Base-by-base conservation (phyloP, 1,140 invertebrate genomes). In the Hylaeus anthracinus region DNA sequence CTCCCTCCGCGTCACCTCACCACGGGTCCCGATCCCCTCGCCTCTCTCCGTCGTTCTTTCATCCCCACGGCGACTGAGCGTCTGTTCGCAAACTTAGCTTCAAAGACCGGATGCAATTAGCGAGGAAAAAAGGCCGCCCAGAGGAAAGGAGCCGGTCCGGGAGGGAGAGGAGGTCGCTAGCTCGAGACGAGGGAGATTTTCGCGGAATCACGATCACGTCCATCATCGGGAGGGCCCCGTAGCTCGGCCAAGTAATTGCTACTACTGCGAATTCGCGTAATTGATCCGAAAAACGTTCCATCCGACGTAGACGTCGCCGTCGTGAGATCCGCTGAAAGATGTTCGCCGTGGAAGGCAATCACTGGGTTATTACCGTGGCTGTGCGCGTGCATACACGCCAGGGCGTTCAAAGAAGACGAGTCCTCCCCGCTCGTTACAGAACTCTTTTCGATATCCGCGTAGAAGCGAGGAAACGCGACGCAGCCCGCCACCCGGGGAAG, bases 91-190 rank as follows among this genome's bases (percentile, higher is more conserved):
- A 86, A 86, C 72, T 83, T 86, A 72, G 60, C 81, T 86, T 86
- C 75, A 83, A 86, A 86, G 72, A 80, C 70, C 69, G 67, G 72
- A 83, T 86, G 85, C 81, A 86, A 86, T 86, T 86, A 86, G 43
- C 84, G 81, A 58, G 63, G 69, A 67, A 83, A 76, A 69, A 86
- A 72, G 58, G 70, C 70, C 48, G 73, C 61, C 45, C 65, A 4
- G 12, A 39, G 63, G 14, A 53, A 65, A 51, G 45, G 43, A 39
- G 64, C 45, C 43, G 55, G 3, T 9, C 3, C n/a, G n/a, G 15
- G 14, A 5, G 0, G 48, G 45, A 3, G 9, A 1, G n/a, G 6
- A 10, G 15, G 39, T 8, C 6, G 26, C 1, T 4, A 41, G 39
- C 41, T 3, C 39, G 39, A 43, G 48, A 43, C 48, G 26, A 56